These are phyloP conservation scores for Steinernema carpocapsae DNA, from an alignment of 2,888 invertebrate species.

Conservation along the genomic window DNA sequence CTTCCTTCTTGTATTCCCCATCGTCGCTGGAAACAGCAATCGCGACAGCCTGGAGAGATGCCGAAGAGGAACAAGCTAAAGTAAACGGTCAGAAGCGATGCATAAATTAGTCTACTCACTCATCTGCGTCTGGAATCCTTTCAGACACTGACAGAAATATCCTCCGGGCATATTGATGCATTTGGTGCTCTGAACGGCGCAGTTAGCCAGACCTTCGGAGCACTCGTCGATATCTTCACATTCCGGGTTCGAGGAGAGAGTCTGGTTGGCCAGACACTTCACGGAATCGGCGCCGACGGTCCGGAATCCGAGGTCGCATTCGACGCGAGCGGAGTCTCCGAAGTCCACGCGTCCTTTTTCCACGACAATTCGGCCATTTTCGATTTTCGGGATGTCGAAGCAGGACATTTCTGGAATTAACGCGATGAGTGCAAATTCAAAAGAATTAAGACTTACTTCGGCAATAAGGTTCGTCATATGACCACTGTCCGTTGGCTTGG, in stretches of 20 bases:
- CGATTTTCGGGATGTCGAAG: slow-evolving; percentile 58
- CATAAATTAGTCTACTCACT: slow-evolving; percentile 50
- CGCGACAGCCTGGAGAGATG: slow-evolving; percentile 38
- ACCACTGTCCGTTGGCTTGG: slow-evolving; percentile 88
- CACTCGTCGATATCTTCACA: slow-evolving; percentile 68
- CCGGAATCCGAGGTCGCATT: slow-evolving; percentile 62
- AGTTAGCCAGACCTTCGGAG: slow-evolving; percentile 56
- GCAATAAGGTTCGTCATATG: slow-evolving; percentile 88
- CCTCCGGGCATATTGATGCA: slow-evolving; percentile 68
- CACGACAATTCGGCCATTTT: slow-evolving; percentile 56
- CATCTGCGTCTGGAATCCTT: slow-evolving; percentile 65
- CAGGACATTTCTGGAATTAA: slow-evolving; percentile 61
- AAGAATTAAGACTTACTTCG: slow-evolving; percentile 80
- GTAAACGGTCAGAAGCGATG: not conserved
- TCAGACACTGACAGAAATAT: slow-evolving; percentile 64
- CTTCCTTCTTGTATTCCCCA: slow-evolving; percentile 25
- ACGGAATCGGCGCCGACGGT: slow-evolving; percentile 61
- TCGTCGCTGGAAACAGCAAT: slow-evolving; percentile 41
- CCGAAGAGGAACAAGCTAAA: slow-evolving; percentile 47
- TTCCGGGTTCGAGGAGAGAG: slow-evolving; percentile 58
- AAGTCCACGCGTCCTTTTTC: slow-evolving; percentile 48
- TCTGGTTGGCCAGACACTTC: slow-evolving; percentile 67
- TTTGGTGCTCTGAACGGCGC: slow-evolving; percentile 54
- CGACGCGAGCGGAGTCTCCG: slow-evolving; percentile 63
- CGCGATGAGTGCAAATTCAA: not conserved